Base-by-base conservation (phyloP, 2,888 invertebrate species). In the Rhodophaea formosa region DNA sequence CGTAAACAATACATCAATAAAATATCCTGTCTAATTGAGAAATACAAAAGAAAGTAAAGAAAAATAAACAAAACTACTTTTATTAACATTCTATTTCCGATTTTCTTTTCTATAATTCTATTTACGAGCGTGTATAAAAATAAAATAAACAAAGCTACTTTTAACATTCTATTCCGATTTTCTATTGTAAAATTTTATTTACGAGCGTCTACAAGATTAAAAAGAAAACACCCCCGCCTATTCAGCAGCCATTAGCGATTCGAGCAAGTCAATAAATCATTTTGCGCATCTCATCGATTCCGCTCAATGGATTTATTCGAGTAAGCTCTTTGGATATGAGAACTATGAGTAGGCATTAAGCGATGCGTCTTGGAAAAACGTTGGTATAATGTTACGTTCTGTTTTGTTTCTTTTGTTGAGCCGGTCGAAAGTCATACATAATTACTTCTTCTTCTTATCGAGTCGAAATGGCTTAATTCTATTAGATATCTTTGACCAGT, bases 201-300 rank as follows among this genome's bases (percentile, higher is more conserved):
- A 30, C 47, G 39, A 29, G 43, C 56, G 56, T 56, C 56, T 49
- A 49, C 32, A 23, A 56, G 56, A 47, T 56, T 56, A 56, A 56
- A 56, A 46, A 56, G 46, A 56, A 56, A 56, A 56, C 56, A 56
- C 32, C 46, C 56, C 32, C 43, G 67, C 71, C 74, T 72, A 74
- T 73, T 75, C 75, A 73, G 75, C 71, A 64, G 62, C 77, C 78
- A 80, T 80, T 80, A 80, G 73, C 67, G 69, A 62, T 66, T 62
- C 66, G 65, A 70, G 78, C 74, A 75, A 85, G 84, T 83, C 85
- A 83, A 88, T 88, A 88, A 88, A 88, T 88, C 88, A 88, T 88
- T 74, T 77, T 80, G 79, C 78, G 76, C 83, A 79, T 86, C 82
- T 80, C 80, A 81, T 80, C 82, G 82, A 82, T 82, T 83, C 83